phyloP scores from a whole-genome alignment of 2,888 invertebrate species.

The Ormyrus nitidulus region DNA sequence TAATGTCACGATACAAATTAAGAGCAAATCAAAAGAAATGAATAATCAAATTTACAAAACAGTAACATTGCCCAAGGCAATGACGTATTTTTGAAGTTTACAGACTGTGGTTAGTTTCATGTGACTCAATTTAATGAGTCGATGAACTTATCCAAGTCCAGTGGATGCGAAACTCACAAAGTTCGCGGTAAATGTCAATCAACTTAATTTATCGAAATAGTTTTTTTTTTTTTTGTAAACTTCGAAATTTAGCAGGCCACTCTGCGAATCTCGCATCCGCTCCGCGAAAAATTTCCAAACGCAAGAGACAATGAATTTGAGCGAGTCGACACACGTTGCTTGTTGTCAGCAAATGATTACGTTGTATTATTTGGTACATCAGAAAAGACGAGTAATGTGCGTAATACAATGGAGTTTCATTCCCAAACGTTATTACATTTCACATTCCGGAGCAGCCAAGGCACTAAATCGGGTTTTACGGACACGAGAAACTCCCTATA shows the following conservation, averaged over 20 bases:
- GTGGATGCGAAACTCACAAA: slow-evolving; percentile 2
- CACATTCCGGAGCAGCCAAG: slow-evolving; percentile 21
- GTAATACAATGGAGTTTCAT: slow-evolving; percentile 28
- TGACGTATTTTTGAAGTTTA: slow-evolving; percentile 40
- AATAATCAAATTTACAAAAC: slow-evolving; percentile 37
- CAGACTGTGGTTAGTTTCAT: slow-evolving; percentile 32
- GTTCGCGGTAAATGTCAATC: not conserved
- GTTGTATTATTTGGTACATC: slow-evolving; percentile 48
- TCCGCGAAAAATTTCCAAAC: not conserved
- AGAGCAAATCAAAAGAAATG: not conserved
- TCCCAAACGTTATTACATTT: not conserved
- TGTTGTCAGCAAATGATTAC: slow-evolving; percentile 23
- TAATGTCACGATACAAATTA: slow-evolving; percentile 7
- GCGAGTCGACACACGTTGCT: slow-evolving; percentile 29
- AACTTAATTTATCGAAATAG: too few species aligned
- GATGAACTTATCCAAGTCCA: slow-evolving; percentile 43
- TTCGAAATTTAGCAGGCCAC: not conserved
- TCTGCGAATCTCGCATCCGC: not conserved
- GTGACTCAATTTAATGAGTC: slow-evolving; percentile 53
- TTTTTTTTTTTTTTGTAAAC: not conserved
- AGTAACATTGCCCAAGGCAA: slow-evolving; percentile 42
- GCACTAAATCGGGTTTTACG: slow-evolving; percentile 9
- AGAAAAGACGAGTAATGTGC: slow-evolving; percentile 30
- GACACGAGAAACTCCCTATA: not conserved
- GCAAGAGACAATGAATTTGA: slow-evolving; percentile 28